phyloP scores from a whole-genome alignment of 2,888 invertebrate genomes.

The Nowickia ferox region DNA sequence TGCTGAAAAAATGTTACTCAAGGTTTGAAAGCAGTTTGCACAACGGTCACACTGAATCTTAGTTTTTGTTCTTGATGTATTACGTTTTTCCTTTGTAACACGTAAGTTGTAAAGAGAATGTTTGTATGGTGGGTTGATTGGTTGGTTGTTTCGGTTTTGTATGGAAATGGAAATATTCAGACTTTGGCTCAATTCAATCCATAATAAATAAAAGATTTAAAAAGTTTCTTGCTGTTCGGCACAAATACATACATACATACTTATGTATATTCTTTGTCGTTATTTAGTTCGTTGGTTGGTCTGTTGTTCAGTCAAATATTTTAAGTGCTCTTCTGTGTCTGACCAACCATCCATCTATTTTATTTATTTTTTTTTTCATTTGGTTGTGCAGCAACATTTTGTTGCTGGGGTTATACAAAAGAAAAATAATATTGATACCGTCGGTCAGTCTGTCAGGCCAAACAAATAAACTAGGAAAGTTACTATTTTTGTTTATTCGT shows the following conservation, averaged over 20 bases:
- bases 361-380: background rate
- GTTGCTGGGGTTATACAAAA: constrained; percentile 53
- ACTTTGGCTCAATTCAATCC: constrained; percentile 61
- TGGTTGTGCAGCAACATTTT: background rate
- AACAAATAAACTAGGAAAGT: constrained; percentile 61
- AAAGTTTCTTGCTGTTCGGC: constrained; percentile 43
- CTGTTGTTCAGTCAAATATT: constrained; percentile 26
- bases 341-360: constrained; percentile 11
- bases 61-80: constrained; percentile 4
- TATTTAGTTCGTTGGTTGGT: constrained; percentile 21
- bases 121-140: constrained; percentile 11
- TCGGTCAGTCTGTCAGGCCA: constrained; percentile 26
- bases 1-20: too few relatives aligned
- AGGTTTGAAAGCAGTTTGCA: too few relatives aligned
- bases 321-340: constrained; percentile 30
- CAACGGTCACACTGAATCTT: constrained; percentile 2
- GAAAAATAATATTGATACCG: constrained; percentile 56
- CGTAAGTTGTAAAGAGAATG: constrained; percentile 31
- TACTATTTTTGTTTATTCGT: constrained; percentile 23
- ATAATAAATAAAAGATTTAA: constrained; percentile 65
- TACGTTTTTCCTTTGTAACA: background rate
- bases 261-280: constrained; percentile 5
- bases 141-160: constrained; percentile 21
- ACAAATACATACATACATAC: background rate
- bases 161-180: constrained; percentile 29